Conservation (phyloP, 2,113 vertebrate species). For the Fregata magnificens region DNA sequence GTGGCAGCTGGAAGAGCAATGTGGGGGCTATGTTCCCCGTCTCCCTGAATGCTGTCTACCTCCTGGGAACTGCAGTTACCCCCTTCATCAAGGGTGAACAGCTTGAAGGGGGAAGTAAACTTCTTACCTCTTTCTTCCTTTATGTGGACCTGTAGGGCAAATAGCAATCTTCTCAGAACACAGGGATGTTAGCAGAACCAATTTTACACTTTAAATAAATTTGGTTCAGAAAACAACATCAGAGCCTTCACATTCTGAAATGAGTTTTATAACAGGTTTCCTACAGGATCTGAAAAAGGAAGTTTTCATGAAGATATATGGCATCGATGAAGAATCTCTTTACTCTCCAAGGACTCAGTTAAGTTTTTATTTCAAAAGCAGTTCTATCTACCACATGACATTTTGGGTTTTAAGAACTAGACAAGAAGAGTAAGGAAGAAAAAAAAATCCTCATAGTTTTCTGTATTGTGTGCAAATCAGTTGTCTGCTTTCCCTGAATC, state of each 20-base stretch:
- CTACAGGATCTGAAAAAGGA: background rate
- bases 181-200: background rate
- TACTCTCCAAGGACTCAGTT: background rate
- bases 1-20: background rate
- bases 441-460: background rate
- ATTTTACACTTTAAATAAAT: background rate
- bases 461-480: background rate
- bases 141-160: background rate
- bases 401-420: background rate
- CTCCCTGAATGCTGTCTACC: background rate
- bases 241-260: background rate
- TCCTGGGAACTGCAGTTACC: background rate
- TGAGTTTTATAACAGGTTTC: background rate
- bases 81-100: background rate
- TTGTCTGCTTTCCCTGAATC: background rate
- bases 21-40: rapidly evolving
- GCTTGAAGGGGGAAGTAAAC: background rate
- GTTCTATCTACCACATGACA: background rate
- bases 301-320: background rate
- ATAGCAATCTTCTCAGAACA: background rate
- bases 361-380: background rate
- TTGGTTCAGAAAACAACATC: background rate
- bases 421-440: background rate
- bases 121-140: background rate
- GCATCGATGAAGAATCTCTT: background rate